Evolutionary conservation across 2,113 vertebrate genomes (phyloP), one percentile per base, ranked within the genome.

Genomic region (Balaeniceps rex): DNA sequence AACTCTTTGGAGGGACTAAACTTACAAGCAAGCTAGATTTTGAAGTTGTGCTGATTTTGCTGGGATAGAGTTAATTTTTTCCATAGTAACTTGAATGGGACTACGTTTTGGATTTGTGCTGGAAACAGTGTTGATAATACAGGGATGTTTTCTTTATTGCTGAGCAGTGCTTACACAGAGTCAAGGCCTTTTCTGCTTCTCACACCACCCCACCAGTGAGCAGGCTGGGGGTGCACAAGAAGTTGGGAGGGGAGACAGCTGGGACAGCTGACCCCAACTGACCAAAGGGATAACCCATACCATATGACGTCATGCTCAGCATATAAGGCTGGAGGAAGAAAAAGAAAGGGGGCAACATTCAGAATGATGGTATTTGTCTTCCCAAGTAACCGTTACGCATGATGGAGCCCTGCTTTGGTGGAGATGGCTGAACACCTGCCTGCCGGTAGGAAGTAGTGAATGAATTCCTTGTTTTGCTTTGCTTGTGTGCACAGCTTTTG

Each of bases 371-470:
- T 0, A 0, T 77, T n/a, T 51, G 10, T 58, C n/a, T 77, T 42
- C n/a, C 28, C n/a, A n/a, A 68, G 16, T 25, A 10, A 29, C 24
- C 0, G 0, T 24, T 40, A n/a, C 0, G 1, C 0, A 1, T 29
- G 40, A 7, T 16, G 34, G 33, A 57, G 68, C 29, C 19, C 42
- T 42, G 10, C 12, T 90, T 12, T 52, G 52, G 68, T 60, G 25
- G 26, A 33, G 6, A 3, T 36, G 17, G 10, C 40, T 90, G 44
- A 79, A 69, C 23, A 46, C 33, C 65, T 40, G 26, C 44, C 22
- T 46, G 46, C 6, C 6, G 0, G 7, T 55, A 24, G 24, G 18
- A 52, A 85, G 16, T 6, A 12, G 55, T 22, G 34, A 70, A 16
- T 65, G 0, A 40, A 69, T 60, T 54, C 31, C 29, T 49, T 60